Conservation (phyloP, 2,113 vertebrate species). For the Plecturocebus donacophilus region DNA sequence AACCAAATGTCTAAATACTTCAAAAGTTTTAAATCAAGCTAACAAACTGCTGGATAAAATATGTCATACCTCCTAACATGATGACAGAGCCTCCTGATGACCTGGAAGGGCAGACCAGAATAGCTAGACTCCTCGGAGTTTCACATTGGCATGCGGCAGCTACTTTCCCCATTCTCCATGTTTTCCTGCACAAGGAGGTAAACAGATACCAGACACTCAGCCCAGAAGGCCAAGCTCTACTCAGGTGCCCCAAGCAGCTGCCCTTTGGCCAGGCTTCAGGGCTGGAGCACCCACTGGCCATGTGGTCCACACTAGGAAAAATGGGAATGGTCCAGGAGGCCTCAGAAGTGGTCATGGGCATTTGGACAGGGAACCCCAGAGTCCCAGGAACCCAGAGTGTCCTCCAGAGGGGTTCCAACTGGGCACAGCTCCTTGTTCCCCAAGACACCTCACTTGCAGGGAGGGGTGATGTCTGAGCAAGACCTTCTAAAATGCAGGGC, state of each 20-base stretch:
- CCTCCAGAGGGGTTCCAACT: neutral
- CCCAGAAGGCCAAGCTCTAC: neutral
- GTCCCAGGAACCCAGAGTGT: neutral
- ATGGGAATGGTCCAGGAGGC: too few relatives aligned
- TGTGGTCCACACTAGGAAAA: neutral
- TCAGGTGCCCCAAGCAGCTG: neutral
- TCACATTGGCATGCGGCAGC: fast-evolving
- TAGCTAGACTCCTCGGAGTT: neutral
- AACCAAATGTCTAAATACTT: neutral
- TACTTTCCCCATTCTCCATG: neutral
- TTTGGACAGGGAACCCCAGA: too few relatives aligned
- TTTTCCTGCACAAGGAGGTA: too few relatives aligned
- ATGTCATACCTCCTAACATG: neutral
- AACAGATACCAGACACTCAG: fast-evolving
- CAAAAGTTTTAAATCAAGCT: neutral
- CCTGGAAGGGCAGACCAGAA: neutral
- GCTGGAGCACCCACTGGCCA: neutral
- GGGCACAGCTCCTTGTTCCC: neutral
- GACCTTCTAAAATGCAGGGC: neutral
- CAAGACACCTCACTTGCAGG: neutral
- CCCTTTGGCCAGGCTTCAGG: neutral
- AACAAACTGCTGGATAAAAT: neutral
- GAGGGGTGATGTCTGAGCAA: too few relatives aligned
- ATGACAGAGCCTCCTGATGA: neutral
- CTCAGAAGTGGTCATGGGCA: too few relatives aligned